Evolutionary conservation across 2,113 vertebrate species (phyloP).

Genomic region (Haemorhous mexicanus): DNA sequence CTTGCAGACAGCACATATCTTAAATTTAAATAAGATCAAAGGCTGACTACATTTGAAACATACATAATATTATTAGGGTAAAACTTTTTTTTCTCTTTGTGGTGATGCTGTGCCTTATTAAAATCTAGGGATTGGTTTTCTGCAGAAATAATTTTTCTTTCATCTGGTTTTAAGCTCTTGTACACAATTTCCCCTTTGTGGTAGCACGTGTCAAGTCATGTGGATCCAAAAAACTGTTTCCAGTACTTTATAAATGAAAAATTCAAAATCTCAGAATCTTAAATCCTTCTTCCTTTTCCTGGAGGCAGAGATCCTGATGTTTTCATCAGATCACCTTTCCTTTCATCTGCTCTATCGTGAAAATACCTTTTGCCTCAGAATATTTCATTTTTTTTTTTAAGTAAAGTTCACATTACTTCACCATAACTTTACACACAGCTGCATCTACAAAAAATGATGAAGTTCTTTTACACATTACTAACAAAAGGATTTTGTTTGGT

Average conservation of each 20-base stretch:
- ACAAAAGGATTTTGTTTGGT: background rate
- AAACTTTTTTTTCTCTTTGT: background rate
- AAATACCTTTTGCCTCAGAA: background rate
- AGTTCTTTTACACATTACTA: background rate
- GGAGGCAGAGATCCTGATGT: background rate
- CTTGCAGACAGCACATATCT: conserved; percentile 17
- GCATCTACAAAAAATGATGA: background rate
- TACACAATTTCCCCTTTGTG: background rate
- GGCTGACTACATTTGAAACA: conserved; percentile 32
- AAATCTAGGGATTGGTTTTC: conserved; percentile 26
- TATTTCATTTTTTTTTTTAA: background rate
- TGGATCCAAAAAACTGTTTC: background rate
- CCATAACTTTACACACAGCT: background rate
- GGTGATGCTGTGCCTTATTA: conserved; percentile 23
- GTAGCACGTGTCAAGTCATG: background rate
- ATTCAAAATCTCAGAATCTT: background rate
- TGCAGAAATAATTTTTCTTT: background rate
- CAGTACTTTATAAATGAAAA: background rate
- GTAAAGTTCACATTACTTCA: background rate
- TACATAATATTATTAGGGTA: conserved; percentile 24
- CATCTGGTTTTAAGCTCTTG: background rate
- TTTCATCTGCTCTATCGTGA: background rate
- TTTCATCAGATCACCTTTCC: background rate
- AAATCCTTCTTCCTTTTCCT: background rate
- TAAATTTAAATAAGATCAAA: conserved; percentile 60